phyloP scores from a whole-genome alignment of 2,113 vertebrate genomes.

The Equus przewalskii region DNA sequence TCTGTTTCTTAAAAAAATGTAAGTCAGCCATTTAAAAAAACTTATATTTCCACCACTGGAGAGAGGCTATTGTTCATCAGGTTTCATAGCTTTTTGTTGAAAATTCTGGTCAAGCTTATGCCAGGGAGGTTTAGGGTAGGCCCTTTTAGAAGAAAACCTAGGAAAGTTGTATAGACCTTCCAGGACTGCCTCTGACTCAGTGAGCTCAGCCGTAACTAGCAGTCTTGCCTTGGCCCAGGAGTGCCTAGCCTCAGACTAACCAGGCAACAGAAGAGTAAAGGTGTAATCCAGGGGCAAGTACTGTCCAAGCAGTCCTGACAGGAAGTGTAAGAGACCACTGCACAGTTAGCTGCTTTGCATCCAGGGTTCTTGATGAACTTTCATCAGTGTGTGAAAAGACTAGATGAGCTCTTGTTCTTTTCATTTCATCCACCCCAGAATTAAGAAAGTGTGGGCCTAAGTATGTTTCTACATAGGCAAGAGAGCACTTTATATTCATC shows the following conservation, averaged over 20 bases:
- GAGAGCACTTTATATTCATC: constrained; percentile 4
- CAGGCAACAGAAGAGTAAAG: not conserved
- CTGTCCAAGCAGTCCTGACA: not conserved
- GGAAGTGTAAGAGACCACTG: not conserved
- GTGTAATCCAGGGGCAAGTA: not conserved
- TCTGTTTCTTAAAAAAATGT: not conserved
- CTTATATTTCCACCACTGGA: not conserved
- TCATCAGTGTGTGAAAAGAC: not conserved
- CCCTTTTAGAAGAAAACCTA: not conserved
- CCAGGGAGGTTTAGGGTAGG: not conserved
- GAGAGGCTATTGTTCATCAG: not conserved
- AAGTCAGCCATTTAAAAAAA: not conserved
- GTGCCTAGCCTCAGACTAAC: not conserved
- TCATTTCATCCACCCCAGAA: not conserved
- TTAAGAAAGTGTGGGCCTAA: constrained; percentile 7
- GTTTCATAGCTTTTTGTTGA: constrained; percentile 9
- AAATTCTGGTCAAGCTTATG: not conserved
- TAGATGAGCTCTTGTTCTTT: constrained; percentile 2
- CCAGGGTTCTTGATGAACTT: constrained; percentile 18
- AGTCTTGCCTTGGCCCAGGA: not conserved
- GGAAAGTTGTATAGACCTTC: not conserved
- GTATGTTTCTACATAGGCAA: not conserved
- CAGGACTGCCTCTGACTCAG: not conserved
- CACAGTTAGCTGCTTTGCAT: not conserved
- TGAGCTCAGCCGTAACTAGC: not conserved